Evolutionary conservation across 2,113 vertebrate genomes (phyloP).

Genomic region (Calypte anna): DNA sequence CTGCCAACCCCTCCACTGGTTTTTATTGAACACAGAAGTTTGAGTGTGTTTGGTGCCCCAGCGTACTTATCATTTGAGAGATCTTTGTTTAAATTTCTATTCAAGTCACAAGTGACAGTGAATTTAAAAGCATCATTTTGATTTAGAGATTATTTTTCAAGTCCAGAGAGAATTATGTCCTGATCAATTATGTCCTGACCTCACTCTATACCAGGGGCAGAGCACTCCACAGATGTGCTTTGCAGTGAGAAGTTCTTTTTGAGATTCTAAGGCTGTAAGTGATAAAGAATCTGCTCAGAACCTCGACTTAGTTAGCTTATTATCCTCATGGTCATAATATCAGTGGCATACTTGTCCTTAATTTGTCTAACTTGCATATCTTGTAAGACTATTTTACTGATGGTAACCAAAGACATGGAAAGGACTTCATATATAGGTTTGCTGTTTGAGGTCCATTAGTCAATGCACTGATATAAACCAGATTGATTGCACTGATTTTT

Average conservation of each 20-base stretch:
- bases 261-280: neutral
- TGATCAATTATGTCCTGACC: neutral
- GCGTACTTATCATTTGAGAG: neutral
- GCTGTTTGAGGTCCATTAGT: neutral
- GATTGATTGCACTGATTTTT: neutral
- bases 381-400: neutral
- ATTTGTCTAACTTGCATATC: neutral
- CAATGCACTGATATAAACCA: neutral
- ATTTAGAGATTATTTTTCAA: neutral
- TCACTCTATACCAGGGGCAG: accelerated
- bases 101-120: neutral
- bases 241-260: neutral
- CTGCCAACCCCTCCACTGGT: neutral
- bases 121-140: neutral
- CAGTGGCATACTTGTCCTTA: neutral
- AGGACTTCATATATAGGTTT: neutral
- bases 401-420: neutral
- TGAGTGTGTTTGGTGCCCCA: neutral
- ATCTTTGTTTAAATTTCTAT: neutral
- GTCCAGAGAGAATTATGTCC: neutral
- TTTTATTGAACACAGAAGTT: neutral
- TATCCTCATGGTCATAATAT: neutral
- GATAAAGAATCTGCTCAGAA: neutral
- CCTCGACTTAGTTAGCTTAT: neutral
- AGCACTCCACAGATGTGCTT: neutral